Base-by-base conservation (phyloP, 2,888 invertebrate species). In the Subacronicta megacephala region DNA sequence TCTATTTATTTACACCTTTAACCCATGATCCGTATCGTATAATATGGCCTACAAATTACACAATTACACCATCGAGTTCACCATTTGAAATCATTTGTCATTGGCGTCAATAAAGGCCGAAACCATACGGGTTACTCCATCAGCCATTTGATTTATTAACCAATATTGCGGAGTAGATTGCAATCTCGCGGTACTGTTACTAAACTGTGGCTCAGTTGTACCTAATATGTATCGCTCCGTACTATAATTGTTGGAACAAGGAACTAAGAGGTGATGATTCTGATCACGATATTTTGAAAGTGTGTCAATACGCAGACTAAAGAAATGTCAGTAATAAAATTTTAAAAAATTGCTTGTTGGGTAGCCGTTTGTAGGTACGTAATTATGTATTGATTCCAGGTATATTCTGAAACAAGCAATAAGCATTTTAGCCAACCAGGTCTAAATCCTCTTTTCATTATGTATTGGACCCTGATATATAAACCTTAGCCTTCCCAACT, bases 101-200 rank as follows among this genome's bases (percentile, higher is more conserved):
- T 73, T 78, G 66, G 66, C 66, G 58, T 63, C 59, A 67, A 65
- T 75, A 72, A 69, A 71, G 63, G 57, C 43, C 58, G 60, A 72
- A 70, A 75, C 65, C 69, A 70, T 72, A 72, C 81, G 76, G 66
- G 69, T 83, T 81, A 67, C 85, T 76, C 59, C 82, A 87, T 79
- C 75, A 63, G 42, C 65, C 65, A 72, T 77, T 79, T 83, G 82
- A 86, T 83, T 82, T 80, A 85, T 87, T 79, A 68, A 72, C 82
- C 74, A 76, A 76, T 64, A 58, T 50, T 71, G 56, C 68, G 67
- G 50, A 73, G 67, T 69, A 60, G 72, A 71, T 75, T 71, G 74
- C 72, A 75, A 79, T 80, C 73, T 73, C 74, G 68, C 52, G 57
- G 71, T 73, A 74, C 53, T 62, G 70, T 80, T 79, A 67, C 79